Evolutionary conservation across 1,140 invertebrate species (phyloP).

Genomic region (Panagrolaimus sp.): DNA sequence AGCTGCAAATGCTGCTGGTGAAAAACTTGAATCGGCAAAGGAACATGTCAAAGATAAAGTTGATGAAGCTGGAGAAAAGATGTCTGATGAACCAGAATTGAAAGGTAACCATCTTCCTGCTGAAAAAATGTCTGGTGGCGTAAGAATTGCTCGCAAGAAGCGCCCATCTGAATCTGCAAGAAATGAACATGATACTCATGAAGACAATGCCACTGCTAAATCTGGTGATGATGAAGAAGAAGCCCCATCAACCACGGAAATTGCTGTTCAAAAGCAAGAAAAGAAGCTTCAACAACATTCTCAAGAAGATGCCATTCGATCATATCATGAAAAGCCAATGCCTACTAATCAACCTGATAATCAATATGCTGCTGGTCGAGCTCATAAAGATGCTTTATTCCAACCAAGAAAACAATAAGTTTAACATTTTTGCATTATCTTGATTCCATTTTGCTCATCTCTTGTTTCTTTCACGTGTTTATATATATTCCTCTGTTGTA

Average conservation of each 20-base stretch:
- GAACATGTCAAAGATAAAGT: too few relatives aligned
- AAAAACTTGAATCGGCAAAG: too few relatives aligned
- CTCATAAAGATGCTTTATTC: conserved; percentile 46
- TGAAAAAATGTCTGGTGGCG: conserved; percentile 12
- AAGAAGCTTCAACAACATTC: conserved; percentile 46
- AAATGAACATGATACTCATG: not conserved
- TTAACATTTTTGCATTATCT: not conserved
- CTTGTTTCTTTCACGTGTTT: too few relatives aligned
- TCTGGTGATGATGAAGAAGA: not conserved
- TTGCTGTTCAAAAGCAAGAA: not conserved
- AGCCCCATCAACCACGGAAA: not conserved
- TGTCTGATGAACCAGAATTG: not conserved
- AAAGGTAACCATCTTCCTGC: conserved; percentile 11
- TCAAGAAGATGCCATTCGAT: conserved; percentile 50
- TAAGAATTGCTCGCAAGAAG: not conserved
- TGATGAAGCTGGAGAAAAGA: too few relatives aligned
- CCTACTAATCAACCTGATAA: conserved; percentile 38
- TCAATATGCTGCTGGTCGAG: conserved; percentile 18
- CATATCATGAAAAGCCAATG: conserved; percentile 51
- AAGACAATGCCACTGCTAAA: not conserved
- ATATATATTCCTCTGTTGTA: too few relatives aligned
- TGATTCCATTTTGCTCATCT: too few relatives aligned
- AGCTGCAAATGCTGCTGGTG: too few relatives aligned
- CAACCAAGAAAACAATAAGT: conserved; percentile 10
- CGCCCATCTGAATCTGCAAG: not conserved